Evolutionary conservation across 2,113 vertebrate genomes (phyloP).

Genomic region (Podiceps cristatus): DNA sequence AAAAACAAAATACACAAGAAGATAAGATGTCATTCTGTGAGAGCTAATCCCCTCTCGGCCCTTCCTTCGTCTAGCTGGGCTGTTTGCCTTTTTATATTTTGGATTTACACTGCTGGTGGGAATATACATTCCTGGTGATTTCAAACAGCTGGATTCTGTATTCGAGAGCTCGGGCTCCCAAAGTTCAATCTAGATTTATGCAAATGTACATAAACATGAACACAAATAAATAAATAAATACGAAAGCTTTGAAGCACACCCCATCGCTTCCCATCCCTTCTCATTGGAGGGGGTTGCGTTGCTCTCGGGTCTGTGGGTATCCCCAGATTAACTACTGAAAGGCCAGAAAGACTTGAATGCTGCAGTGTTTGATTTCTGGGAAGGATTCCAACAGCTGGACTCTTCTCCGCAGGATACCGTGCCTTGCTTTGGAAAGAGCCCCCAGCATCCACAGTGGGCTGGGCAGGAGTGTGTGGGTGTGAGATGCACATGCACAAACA

Average conservation of each 20-base stretch:
- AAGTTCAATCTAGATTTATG: conserved; percentile 14
- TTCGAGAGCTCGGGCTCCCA: neutral
- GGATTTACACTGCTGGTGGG: neutral
- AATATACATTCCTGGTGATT: neutral
- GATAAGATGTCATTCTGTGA: neutral
- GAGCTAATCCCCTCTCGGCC: neutral
- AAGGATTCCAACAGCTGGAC: conserved; percentile 49
- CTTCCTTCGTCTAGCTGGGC: neutral
- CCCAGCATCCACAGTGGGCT: neutral
- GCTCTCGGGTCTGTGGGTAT: neutral
- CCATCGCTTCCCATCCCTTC: neutral
- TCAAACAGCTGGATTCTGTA: conserved; percentile 45
- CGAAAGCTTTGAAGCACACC: neutral
- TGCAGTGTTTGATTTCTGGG: conserved; percentile 50
- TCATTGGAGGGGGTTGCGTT: neutral
- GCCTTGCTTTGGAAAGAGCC: conserved; percentile 42
- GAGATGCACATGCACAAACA: neutral
- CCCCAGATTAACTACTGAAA: conserved; percentile 42
- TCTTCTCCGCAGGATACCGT: neutral
- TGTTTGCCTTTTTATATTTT: conserved; percentile 5
- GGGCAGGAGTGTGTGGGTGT: neutral
- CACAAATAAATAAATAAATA: neutral
- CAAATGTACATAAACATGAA: conserved; percentile 7
- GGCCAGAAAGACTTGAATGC: conserved; percentile 28
- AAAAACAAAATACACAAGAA: neutral